Base-by-base conservation (phyloP, 2,113 vertebrate species). In the Stegostoma tigrinum region DNA sequence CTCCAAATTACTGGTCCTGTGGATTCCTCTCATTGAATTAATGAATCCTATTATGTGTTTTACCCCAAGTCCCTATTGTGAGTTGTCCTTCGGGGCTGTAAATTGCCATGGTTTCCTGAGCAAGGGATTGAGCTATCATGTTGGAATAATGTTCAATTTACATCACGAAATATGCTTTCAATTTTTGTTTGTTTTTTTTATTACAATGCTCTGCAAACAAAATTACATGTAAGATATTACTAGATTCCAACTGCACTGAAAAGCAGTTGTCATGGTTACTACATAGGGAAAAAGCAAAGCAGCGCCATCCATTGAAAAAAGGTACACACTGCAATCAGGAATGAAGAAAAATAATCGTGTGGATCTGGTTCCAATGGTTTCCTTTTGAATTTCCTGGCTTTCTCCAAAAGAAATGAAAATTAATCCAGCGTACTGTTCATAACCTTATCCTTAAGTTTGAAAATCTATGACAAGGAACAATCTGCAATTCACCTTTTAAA, bases 121-220 rank as follows among this genome's bases (percentile, higher is more conserved):
- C 52, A 30, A 34, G 52, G 48, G 27, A 90, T 90, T 90, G 52
- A 90, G 27, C 48, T 3, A 34, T 83, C 19, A 45, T 83, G 38
- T 19, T 7, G 80, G 38, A 83, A 83, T 90, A 90, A 90, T 90
- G 52, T 90, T 61, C 87, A 34, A 61, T 90, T 90, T 90, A 30
- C 48, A n/a, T 90, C 87, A 90, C 34, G 52, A 61, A 90, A 61
- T 61, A 55, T 90, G 87, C 85, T 61, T 61, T 90, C 52, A 90
- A 90, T 90, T 34, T 90, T 90, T 90, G 87, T 90, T 61, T 89
- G 45, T 90, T 55, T 34, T 90, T 34, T 34, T 61, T 90, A 90
- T 61, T 90, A 55, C 86, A 89, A 89, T 89, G 52, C 48, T 55
- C 27, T 90, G 87, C 52, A 90, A 90, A 90, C 48, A 90, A 90